A percentile compares a stretch with the other conserved stretches of the same genome.
These are phyloP conservation scores for Hydra vulgaris DNA, from an alignment of 30 jellyfish, hydroid and myxozoan species.

Conservation along the genomic window DNA sequence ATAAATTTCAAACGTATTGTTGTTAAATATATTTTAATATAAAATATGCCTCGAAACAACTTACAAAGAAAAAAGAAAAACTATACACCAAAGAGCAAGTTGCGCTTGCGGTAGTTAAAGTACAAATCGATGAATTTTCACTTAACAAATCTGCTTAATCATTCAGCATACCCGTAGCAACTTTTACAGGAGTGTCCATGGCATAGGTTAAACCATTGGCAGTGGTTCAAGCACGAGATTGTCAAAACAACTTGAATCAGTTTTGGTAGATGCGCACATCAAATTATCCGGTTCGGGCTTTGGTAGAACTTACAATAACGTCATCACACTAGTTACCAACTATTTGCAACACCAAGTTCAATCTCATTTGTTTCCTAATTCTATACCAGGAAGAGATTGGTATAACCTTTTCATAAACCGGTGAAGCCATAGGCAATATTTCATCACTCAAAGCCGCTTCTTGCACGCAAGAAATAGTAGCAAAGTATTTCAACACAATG, in stretches of 20 bases:
- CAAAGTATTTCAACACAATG: not conserved
- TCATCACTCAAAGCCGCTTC: not conserved
- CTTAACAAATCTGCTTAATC: not conserved
- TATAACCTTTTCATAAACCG: not conserved
- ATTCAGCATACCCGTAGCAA: not conserved
- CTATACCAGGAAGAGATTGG: not conserved
- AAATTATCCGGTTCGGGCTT: not conserved
- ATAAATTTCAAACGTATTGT: not conserved
- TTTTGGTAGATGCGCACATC: not conserved
- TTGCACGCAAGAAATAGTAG: not conserved
- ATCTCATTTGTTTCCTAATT: not conserved
- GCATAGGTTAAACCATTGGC: not conserved
- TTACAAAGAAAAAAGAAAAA: not conserved
- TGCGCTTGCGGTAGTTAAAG: not conserved
- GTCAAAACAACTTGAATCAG: not conserved
- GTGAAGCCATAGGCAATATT: not conserved
- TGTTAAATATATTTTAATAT: not conserved
- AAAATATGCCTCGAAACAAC: conserved; percentile 1
- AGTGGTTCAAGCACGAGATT: not conserved
- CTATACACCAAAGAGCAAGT: not conserved
- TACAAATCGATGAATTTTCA: not conserved
- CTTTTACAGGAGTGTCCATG: not conserved
- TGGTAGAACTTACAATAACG: not conserved
- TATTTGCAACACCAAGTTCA: not conserved
- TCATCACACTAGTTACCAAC: not conserved